Percentiles rank a stretch among this genome's conserved stretches.
phyloP scores from a whole-genome alignment of 53 echinoderm and acorn worm genomes.

The Arbacia lixula region DNA sequence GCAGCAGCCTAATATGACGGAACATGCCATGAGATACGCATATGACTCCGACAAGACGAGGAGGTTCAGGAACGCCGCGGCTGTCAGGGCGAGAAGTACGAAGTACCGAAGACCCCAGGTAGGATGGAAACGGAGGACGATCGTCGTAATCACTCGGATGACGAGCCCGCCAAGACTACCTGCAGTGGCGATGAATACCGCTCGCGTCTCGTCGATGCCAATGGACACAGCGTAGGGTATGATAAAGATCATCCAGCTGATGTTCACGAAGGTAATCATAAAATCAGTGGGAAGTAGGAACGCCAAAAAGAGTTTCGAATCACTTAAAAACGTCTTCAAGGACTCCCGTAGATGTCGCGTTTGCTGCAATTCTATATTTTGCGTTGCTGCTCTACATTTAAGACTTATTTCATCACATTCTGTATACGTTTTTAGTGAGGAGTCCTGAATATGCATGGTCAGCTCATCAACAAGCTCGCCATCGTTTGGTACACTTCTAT shows the following conservation, averaged over 20 bases:
- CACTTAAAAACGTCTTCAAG: neutral
- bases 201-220: constrained; percentile 2
- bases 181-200: constrained; percentile 23
- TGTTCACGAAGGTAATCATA: neutral
- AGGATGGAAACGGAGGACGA: constrained; percentile 11
- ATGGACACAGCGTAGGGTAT: constrained; percentile 22
- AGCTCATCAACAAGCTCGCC: too few relatives aligned
- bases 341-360: too few relatives aligned
- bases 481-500: too few relatives aligned
- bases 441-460: too few relatives aligned
- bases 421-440: too few relatives aligned
- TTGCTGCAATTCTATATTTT: too few relatives aligned
- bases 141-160: neutral
- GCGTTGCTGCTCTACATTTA: too few relatives aligned
- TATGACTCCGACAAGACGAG: constrained; percentile 25
- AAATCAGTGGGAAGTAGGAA: constrained; percentile 16
- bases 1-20: constrained; percentile 9
- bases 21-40: constrained; percentile 5
- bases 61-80: neutral
- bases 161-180: constrained; percentile 30
- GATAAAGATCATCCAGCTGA: constrained; percentile 27
- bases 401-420: too few relatives aligned
- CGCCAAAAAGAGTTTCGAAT: neutral
- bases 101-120: constrained; percentile 1
- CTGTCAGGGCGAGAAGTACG: neutral